phyloP scores from a whole-genome alignment of 2,797 vertebrate genomes.

The Melanotaenia parkinsoni region DNA sequence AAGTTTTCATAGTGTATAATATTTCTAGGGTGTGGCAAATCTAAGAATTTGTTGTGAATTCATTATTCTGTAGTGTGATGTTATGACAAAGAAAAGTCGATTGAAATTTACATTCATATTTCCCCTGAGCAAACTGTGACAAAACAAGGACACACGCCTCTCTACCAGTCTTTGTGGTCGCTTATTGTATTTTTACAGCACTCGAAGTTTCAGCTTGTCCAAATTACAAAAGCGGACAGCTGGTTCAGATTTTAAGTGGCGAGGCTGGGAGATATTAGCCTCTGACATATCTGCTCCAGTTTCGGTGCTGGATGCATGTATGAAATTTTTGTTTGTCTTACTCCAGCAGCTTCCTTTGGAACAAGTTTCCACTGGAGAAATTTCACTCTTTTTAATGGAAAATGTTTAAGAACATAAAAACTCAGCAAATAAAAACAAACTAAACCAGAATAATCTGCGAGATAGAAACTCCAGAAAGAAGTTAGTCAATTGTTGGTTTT shows the following conservation, averaged over 20 bases:
- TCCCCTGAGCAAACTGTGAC: constrained; percentile 17
- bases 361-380: constrained; percentile 4
- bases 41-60: constrained; percentile 33
- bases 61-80: constrained; percentile 18
- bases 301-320: neutral
- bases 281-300: neutral
- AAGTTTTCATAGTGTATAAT: constrained; percentile 3
- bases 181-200: constrained; percentile 16
- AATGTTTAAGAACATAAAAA: neutral
- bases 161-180: neutral
- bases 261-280: constrained; percentile 5
- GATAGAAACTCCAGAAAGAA: no score
- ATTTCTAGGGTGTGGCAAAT: constrained; percentile 24
- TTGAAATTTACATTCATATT: constrained; percentile 32
- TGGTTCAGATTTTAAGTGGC: constrained; percentile 10
- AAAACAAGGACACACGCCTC: constrained; percentile 2
- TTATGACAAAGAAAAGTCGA: constrained; percentile 19
- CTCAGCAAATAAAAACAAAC: no score
- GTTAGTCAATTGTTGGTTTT: no score
- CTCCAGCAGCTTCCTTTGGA: neutral
- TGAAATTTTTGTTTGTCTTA: neutral
- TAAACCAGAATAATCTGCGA: neutral
- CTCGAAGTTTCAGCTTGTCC: constrained; percentile 8
- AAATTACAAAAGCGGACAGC: constrained; percentile 10
- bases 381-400: neutral